Conservation (phyloP, 1,140 invertebrate genomes). For the Rhagoletis zephyria region DNA sequence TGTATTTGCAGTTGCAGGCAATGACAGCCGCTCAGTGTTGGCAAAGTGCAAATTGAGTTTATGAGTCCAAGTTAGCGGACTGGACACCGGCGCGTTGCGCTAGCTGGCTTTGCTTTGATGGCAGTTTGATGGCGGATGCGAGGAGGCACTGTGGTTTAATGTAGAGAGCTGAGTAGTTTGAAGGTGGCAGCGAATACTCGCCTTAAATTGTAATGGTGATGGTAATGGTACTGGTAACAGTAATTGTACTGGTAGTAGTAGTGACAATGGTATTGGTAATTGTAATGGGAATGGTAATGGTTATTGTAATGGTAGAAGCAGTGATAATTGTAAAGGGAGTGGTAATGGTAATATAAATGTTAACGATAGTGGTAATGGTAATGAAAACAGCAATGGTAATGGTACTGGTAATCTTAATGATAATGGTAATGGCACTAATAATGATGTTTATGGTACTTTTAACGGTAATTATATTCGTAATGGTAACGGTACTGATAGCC, state of each 20-base stretch:
- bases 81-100: background rate
- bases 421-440: background rate
- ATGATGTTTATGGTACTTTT: too few relatives aligned
- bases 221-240: background rate
- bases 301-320: background rate
- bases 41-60: slow-evolving; percentile 32
- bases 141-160: background rate
- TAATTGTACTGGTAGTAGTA: background rate
- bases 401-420: background rate
- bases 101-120: background rate
- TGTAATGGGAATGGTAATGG: background rate
- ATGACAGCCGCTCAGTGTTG: slow-evolving; percentile 6
- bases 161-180: background rate
- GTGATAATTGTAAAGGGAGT: too few relatives aligned
- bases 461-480: too few relatives aligned
- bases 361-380: background rate
- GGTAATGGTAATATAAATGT: too few relatives aligned
- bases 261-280: background rate
- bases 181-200: background rate
- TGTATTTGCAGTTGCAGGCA: background rate
- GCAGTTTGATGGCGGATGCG: background rate
- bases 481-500: too few relatives aligned
- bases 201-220: background rate
- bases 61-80: slow-evolving; percentile 14
- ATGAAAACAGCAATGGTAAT: background rate